Base-by-base conservation (phyloP, 1,140 invertebrate species). In the Glossosoma conforme region DNA sequence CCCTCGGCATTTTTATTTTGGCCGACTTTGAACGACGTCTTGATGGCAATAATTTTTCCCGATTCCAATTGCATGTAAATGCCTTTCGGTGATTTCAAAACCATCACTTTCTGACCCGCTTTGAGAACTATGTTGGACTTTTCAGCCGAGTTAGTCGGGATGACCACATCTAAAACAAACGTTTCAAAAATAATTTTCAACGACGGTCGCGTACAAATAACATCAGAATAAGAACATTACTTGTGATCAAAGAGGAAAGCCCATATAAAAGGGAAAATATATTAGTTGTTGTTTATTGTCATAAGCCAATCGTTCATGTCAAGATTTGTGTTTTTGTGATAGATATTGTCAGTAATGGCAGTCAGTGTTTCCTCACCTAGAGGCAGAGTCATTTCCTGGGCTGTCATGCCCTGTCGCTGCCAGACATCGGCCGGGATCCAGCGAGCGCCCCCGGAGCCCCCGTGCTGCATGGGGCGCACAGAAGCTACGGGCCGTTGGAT, bases 41-140 rank as follows among this genome's bases (percentile, higher is more conserved):
- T 80, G 50, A 96, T 94, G n/a, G 93, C 91, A 62, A 96, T 94
- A 49, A 97, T 93, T 74, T 94, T 94, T n/a, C 92, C 91, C 62
- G 91, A 92, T 63, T 92, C 90, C 17, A 95, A 74, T 56, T 95
- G 88, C 82, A 97, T 91, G 67, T 96, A 97, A 50, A 97, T 93
- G 22, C 93, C 93, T 72, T 95, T 95, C 0, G 91, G 87, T 13
- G 91, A 95, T 65, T 94, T 94, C 1, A 97, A 77, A 2, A 97
- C 90, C 78, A 95, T 86, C 0, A 97, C 91, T 58, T 91, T 82
- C 66, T 97, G 91, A 1, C 93, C 93, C 3, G 91, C 88, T 65
- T 93, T 93, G 13, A 97, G 73, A 6, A 90, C 86, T 49, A 91
- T 93, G 61, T 86, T 89, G 15, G 82, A 85, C 61, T 87, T 86